These are phyloP conservation scores for Grammomys surdaster DNA, from an alignment of 2,113 vertebrate species.

Conservation along the genomic window DNA sequence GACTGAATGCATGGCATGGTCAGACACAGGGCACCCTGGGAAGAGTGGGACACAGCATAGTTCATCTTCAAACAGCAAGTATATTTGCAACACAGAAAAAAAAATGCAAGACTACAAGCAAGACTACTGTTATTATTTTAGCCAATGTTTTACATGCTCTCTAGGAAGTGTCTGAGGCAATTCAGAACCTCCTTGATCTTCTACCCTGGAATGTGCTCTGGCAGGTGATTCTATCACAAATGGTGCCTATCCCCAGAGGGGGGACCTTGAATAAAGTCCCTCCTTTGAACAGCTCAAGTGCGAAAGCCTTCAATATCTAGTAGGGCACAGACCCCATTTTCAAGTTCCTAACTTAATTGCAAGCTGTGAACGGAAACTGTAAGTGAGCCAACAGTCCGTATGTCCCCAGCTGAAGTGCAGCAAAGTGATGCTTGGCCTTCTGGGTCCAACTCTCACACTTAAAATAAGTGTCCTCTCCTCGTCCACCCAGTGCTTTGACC, in stretches of 20 bases:
- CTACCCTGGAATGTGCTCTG: neutral
- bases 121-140: neutral
- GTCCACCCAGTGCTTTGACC: neutral
- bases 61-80: neutral
- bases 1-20: neutral
- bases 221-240: neutral
- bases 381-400: fast-evolving
- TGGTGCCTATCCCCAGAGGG: neutral
- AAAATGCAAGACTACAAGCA: neutral
- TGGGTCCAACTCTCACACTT: neutral
- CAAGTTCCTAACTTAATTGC: neutral
- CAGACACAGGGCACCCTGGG: neutral
- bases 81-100: neutral
- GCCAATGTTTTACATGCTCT: neutral
- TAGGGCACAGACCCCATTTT: neutral
- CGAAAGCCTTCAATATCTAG: neutral
- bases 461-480: neutral
- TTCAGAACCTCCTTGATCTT: neutral
- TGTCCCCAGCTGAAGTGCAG: neutral
- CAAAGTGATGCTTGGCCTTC: neutral
- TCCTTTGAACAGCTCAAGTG: neutral
- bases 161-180: neutral
- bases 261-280: neutral
- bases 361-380: neutral
- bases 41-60: neutral